Base-by-base conservation (phyloP, 2,888 invertebrate genomes). In the Anaspis maculata region DNA sequence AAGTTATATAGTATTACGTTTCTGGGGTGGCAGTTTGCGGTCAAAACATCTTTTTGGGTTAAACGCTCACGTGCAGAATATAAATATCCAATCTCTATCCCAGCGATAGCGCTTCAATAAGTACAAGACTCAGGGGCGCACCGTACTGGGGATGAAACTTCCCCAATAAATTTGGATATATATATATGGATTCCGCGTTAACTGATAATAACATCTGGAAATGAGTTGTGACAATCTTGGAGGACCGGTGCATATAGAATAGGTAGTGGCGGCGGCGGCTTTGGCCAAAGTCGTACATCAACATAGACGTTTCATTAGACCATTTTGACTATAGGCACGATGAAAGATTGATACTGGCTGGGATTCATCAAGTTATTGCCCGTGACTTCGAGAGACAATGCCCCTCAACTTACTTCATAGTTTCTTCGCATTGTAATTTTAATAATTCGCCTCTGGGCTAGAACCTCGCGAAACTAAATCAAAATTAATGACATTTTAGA, bases 31-130 rank as follows among this genome's bases (percentile, higher is more conserved):
- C n/a, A n/a, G n/a, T n/a, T n/a, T 16, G 27, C 32, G 34, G 34
- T 39, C 39, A 39, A 39, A 39, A 39, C 34, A 39, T 39, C 39
- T 34, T 39, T 34, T 34, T 39, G 34, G n/a, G 39, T 39, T 34
- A 39, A 39, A 39, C 32, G 34, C 25, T 39, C 39, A 39, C 39
- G 39, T 32, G 31, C 34, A 25, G 34, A 39, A 39, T 34, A 39
- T 39, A 34, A 39, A 39, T 39, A 5, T n/a, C n/a, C n/a, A n/a
- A n/a, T n/a, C n/a, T n/a, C n/a, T n/a, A 39, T 33, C 34, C 31
- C 32, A 39, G n/a, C n/a, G 39, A 32, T 31, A 34, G 38, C 15
- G 25, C 15, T 21, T 15, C 30, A 33, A 32, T 32, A 34, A 13
- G 6, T 6, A 6, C 19, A 5, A 6, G 5, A 19, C 19, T 19